phyloP scores from a whole-genome alignment of 2,113 vertebrate species.

The Centrocercus urophasianus region DNA sequence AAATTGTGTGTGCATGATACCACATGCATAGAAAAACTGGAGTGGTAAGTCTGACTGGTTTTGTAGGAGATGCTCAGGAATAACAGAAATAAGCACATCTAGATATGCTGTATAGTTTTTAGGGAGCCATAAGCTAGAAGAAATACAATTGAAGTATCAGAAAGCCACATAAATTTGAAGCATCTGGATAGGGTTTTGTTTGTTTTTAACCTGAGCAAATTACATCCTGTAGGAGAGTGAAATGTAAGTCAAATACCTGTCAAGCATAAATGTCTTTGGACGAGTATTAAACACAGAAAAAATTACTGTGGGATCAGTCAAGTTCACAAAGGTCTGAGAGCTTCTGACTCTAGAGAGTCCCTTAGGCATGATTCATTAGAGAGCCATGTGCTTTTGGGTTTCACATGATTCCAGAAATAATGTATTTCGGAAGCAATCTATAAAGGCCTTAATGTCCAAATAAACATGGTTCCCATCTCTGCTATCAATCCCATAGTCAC shows the following conservation, averaged over 20 bases:
- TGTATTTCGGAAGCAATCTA: not conserved
- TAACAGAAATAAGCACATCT: not conserved
- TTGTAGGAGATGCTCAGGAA: not conserved
- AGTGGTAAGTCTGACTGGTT: not conserved
- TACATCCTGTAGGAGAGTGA: not conserved
- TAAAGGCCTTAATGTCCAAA: not conserved
- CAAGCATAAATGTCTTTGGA: not conserved
- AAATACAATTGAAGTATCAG: not conserved
- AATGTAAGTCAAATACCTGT: not conserved
- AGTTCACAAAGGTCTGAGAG: not conserved
- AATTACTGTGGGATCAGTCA: not conserved
- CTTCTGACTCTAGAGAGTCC: not conserved
- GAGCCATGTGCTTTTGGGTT: not conserved
- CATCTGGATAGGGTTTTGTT: not conserved
- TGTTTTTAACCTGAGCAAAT: not conserved
- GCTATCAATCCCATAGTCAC: not conserved
- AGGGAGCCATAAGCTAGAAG: not conserved
- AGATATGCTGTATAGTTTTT: not conserved
- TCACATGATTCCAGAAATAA: not conserved
- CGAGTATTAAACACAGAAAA: not conserved
- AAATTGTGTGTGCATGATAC: not conserved
- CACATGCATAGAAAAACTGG: not conserved
- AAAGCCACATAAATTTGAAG: not conserved
- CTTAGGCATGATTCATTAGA: not conserved
- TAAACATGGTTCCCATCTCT: not conserved